Evolutionary conservation across 1,140 invertebrate genomes (phyloP).

Genomic region (Bombus impatiens): DNA sequence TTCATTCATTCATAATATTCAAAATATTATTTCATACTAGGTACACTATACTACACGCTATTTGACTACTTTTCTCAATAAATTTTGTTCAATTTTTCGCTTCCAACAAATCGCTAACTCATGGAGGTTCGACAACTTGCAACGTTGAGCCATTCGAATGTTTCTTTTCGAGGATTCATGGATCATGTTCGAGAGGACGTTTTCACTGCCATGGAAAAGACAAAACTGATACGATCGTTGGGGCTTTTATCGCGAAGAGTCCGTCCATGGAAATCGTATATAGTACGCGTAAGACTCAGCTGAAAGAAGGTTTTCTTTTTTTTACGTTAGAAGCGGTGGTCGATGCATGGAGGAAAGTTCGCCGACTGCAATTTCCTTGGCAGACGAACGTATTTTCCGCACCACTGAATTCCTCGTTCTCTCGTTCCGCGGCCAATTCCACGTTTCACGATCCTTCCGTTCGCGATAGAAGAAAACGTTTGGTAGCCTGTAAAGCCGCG

Average conservation of each 20-base stretch:
- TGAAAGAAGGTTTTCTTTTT: background rate
- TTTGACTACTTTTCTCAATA: fast-evolving
- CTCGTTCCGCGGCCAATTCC: background rate
- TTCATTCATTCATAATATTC: too few relatives aligned
- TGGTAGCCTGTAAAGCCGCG: background rate
- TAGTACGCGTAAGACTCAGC: background rate
- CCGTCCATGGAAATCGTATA: background rate
- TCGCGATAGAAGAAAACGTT: constrained; percentile 4
- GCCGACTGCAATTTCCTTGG: constrained; percentile 45
- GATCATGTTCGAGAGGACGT: too few relatives aligned
- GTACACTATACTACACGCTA: too few relatives aligned
- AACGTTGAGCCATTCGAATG: too few relatives aligned
- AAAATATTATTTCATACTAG: too few relatives aligned
- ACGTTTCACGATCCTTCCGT: constrained; percentile 14
- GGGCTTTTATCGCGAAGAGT: too few relatives aligned
- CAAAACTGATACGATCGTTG: too few relatives aligned
- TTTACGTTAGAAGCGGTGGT: constrained; percentile 20
- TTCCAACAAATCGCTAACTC: too few relatives aligned
- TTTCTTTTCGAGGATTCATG: too few relatives aligned
- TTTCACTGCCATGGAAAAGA: too few relatives aligned
- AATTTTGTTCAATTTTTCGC: too few relatives aligned
- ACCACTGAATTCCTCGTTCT: constrained; percentile 28
- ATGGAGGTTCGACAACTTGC: too few relatives aligned
- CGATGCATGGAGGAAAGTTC: constrained; percentile 50
- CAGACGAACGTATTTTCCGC: constrained; percentile 53